Evolutionary conservation across 2,113 vertebrate genomes (phyloP), one percentile per base, ranked within the genome.

Genomic region (Talpa occidentalis): DNA sequence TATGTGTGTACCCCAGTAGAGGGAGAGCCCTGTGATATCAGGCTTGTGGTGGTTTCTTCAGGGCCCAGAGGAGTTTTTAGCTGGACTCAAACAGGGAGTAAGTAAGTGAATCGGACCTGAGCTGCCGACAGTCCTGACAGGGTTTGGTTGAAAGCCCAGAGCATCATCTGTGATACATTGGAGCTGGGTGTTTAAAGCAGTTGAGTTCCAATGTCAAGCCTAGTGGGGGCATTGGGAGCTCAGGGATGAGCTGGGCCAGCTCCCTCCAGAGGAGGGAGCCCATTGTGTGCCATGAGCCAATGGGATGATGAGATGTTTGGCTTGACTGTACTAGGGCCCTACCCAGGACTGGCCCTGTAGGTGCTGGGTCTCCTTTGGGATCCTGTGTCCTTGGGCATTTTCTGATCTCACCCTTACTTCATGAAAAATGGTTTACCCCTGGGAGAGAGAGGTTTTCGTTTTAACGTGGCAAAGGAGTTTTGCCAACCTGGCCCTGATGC

Each of bases 131-230:
- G 24, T 15, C 52, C 24, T 24, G 6, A 42, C 10, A 3, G 7
- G n/a, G 17, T 22, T 70, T 42, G 24, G 64, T 9, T 28, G 40
- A 84, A 35, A 22, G 17, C 21, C 40, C 37, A 28, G 60, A 30
- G n/a, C 6, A 2, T 19, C 10, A 1, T 59, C 37, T 7, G 10
- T 7, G 0, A 30, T 2, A 2, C 14, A 17, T 28, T n/a, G 8
- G 28, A 21, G 52, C 44, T 30, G n/a, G 44, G 6, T 2, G 4
- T 42, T 47, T 21, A 15, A 14, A 24, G 54, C 9, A 12, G 8
- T 3, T 15, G 32, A 21, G 35, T 24, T 0, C 40, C 1, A 19
- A 7, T 3, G 1, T 35, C 4, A 37, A 72, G 73, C 26, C n/a
- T 16, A 0, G 1, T 28, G 37, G 44, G 66, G 44, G 30, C 52